Evolutionary conservation across 2,797 vertebrate genomes (phyloP).

Genomic region (Gallirallus australis): DNA sequence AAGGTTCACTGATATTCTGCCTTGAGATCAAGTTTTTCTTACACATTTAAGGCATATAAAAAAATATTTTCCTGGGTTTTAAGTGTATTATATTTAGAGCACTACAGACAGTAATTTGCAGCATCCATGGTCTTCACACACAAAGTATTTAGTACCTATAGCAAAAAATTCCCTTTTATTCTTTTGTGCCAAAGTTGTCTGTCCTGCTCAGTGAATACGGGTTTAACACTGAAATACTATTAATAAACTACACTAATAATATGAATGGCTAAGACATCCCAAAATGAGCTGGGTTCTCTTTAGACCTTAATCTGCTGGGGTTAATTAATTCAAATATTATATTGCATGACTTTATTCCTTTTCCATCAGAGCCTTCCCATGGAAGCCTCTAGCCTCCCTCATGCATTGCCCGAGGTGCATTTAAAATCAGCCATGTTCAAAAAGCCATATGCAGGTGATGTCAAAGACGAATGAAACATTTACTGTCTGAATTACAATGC

Average conservation of each 20-base stretch:
- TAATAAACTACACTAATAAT: neutral
- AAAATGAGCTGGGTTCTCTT: neutral
- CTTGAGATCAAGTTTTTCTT: neutral
- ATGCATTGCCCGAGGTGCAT: accelerated
- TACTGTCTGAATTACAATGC: neutral
- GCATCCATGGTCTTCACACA: neutral
- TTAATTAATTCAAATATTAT: neutral
- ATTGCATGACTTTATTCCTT: neutral
- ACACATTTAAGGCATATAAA: neutral
- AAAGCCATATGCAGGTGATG: neutral
- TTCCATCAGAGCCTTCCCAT: neutral
- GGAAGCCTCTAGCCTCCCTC: neutral
- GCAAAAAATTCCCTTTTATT: neutral
- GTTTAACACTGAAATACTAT: neutral
- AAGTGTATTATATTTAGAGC: neutral
- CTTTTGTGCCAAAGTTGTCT: neutral
- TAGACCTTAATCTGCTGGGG: neutral
- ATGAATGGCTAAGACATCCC: neutral
- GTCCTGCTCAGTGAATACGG: neutral
- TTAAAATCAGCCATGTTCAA: neutral
- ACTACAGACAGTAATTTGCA: neutral
- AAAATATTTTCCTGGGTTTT: neutral
- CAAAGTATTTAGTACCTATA: neutral
- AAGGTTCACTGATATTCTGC: neutral
- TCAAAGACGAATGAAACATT: neutral